Base-by-base conservation (phyloP, 2,113 vertebrate species). In the Parotia lawesii region DNA sequence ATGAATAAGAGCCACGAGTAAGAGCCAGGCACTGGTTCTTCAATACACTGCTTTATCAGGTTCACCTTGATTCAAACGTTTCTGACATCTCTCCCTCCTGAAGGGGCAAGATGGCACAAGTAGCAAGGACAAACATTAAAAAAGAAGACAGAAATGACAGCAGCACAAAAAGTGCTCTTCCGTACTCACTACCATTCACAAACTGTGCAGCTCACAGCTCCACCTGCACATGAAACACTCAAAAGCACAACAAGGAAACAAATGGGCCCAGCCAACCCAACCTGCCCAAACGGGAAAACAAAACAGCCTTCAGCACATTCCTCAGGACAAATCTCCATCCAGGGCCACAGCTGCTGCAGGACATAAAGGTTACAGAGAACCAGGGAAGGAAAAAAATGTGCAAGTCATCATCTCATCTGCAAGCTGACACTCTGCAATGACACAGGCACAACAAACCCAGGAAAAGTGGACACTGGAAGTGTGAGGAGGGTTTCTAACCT, bases 21-120 rank as follows among this genome's bases (percentile, higher is more conserved):
- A 77, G 82, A 96, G 95, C 94, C 93, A 96, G 96, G 87, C 94
- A 80, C 91, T 11, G 81, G 67, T 77, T 96, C 72, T 71, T 74
- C 82, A n/a, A 44, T 29, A 11, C 37, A 16, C 29, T 81, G 75
- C 87, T 89, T 80, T 28, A 73, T 73, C 61, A n/a, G 54, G 9
- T 82, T 95, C 85, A 94, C 88, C 83, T 74, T 67, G 67, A 81
- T 70, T 86, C 71, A 37, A 35, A 89, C 23, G 33, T 33, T 88
- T 76, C 85, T 72, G 74, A 93, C 86, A 65, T 27, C 77, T 62
- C 80, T 86, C 81, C 40, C 47, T 74, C 73, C 77, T 73, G 73
- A 88, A 88, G 72, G 81, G 42, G 58, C 56, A 82, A 83, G 64
- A 44, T 4, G 60, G 85, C 75, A 94, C 42, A 64, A 88, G 66